phyloP scores from a whole-genome alignment of 2,888 invertebrate genomes.

The Erebia aethiops region DNA sequence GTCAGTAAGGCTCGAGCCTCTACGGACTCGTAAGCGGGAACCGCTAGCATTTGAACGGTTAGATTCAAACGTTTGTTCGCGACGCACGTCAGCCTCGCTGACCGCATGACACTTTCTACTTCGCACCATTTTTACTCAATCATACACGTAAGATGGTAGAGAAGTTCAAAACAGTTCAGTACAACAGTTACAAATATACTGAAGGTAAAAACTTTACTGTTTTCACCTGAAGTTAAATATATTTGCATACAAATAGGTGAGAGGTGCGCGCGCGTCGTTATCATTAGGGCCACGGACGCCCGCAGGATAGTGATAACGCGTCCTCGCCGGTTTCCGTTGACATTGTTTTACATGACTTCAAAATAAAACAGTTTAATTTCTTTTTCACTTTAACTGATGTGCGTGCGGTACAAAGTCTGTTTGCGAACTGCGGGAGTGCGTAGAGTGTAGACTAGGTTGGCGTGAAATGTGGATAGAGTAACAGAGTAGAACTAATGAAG shows the following conservation, averaged over 20 bases:
- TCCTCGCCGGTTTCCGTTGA: constrained; percentile 70
- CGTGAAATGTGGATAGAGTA: constrained; percentile 57
- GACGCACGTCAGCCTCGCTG: constrained; percentile 76
- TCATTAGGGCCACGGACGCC: constrained; percentile 80
- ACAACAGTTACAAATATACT: constrained; percentile 57
- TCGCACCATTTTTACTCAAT: constrained; percentile 63
- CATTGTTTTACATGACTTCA: constrained; percentile 67
- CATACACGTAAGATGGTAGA: constrained; percentile 20
- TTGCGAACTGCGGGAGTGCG: constrained; percentile 70
- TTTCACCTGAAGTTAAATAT: constrained; percentile 56
- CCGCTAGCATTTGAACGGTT: constrained; percentile 71
- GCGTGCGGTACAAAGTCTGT: constrained; percentile 69
- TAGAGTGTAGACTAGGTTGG: constrained; percentile 62
- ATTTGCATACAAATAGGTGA: constrained; percentile 76
- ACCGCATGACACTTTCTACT: constrained; percentile 70
- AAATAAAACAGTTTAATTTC: constrained; percentile 51
- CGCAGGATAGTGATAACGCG: constrained; percentile 77
- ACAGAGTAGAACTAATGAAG: constrained; percentile 76
- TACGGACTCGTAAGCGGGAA: constrained; percentile 83
- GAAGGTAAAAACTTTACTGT: constrained; percentile 46
- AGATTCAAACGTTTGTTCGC: constrained; percentile 81
- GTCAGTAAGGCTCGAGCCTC: constrained; percentile 89
- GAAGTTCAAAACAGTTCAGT: constrained; percentile 42
- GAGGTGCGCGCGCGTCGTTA: constrained; percentile 62
- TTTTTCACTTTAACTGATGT: constrained; percentile 52